phyloP scores from a whole-genome alignment of 2,113 vertebrate genomes.

The Percopsis transmontana region DNA sequence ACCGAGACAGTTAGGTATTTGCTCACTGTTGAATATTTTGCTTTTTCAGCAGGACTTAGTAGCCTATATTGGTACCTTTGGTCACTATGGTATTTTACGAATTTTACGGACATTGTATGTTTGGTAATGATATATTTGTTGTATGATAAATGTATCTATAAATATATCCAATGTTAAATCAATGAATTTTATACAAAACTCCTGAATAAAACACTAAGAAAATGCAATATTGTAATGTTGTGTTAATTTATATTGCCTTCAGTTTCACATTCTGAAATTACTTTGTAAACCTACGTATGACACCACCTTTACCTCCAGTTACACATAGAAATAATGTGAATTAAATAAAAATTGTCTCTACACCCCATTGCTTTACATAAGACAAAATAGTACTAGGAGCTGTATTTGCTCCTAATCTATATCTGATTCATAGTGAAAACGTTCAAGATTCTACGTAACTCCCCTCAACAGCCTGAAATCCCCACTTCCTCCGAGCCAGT shows the following conservation, averaged over 20 bases:
- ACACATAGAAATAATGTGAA: too few relatives aligned
- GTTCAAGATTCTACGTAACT: conserved; percentile 45
- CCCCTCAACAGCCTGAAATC: conserved; percentile 57
- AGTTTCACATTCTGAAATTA: too few relatives aligned
- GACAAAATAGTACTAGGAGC: conserved; percentile 1
- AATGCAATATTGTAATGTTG: conserved; percentile 48
- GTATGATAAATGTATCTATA: conserved; percentile 77
- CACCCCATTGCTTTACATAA: neutral
- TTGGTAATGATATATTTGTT: conserved; percentile 76
- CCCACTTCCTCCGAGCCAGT: conserved; percentile 73
- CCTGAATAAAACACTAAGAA: conserved; percentile 68
- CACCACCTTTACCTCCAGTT: too few relatives aligned
- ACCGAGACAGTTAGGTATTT: conserved; percentile 52
- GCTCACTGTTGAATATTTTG: conserved; percentile 64
- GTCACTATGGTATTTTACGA: conserved; percentile 76
- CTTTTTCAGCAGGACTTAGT: conserved; percentile 67
- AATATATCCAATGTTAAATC: conserved; percentile 75
- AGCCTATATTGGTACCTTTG: conserved; percentile 77
- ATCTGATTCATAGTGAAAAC: conserved; percentile 20
- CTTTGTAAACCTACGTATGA: too few relatives aligned
- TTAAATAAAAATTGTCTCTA: neutral
- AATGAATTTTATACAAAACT: conserved; percentile 73
- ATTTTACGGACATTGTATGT: conserved; percentile 73
- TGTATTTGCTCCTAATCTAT: conserved; percentile 28
- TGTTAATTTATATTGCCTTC: neutral